Percentiles rank a stretch among this genome's conserved stretches.
Evolutionary conservation across 2,888 invertebrate species (phyloP).

Genomic region (Lepidocyrtinus sp.): DNA sequence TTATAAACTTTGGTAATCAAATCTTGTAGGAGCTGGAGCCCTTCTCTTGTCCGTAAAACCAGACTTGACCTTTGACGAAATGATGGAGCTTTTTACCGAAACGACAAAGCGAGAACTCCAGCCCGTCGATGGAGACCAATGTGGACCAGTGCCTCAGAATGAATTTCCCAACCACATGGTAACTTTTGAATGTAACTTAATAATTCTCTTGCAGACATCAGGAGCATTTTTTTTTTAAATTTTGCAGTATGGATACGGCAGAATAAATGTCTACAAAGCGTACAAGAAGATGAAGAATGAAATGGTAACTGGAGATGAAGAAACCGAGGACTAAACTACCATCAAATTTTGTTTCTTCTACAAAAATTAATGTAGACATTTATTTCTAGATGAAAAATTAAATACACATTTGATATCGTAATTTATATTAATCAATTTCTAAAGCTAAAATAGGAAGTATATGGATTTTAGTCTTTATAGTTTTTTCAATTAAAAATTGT

Average conservation of each 20-base stretch:
- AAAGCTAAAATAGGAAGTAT: too few species aligned
- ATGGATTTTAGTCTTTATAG: too few species aligned
- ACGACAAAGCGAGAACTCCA: constrained; percentile 18
- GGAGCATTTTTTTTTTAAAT: too few species aligned
- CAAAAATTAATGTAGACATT: too few species aligned
- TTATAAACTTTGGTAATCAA: not conserved
- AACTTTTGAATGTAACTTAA: too few species aligned
- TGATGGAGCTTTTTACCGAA: constrained; percentile 23
- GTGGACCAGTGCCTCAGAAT: constrained; percentile 18
- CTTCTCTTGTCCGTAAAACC: constrained; percentile 44
- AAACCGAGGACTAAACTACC: too few species aligned
- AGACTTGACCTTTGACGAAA: constrained; percentile 21
- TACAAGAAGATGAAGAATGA: constrained; percentile 28
- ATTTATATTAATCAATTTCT: too few species aligned
- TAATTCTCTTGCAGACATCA: too few species aligned
- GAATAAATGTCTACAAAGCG: constrained; percentile 35
- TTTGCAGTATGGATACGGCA: constrained; percentile 39
- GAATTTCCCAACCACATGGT: constrained; percentile 40
- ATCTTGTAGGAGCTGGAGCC: constrained; percentile 38
- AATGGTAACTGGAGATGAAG: not conserved
- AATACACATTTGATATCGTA: too few species aligned
- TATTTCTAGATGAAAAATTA: too few species aligned
- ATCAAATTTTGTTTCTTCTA: too few species aligned
- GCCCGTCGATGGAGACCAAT: not conserved
- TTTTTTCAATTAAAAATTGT: too few species aligned